These are phyloP conservation scores for Agrenia bidenticulata DNA, from an alignment of 2,888 invertebrate species.

Conservation along the genomic window DNA sequence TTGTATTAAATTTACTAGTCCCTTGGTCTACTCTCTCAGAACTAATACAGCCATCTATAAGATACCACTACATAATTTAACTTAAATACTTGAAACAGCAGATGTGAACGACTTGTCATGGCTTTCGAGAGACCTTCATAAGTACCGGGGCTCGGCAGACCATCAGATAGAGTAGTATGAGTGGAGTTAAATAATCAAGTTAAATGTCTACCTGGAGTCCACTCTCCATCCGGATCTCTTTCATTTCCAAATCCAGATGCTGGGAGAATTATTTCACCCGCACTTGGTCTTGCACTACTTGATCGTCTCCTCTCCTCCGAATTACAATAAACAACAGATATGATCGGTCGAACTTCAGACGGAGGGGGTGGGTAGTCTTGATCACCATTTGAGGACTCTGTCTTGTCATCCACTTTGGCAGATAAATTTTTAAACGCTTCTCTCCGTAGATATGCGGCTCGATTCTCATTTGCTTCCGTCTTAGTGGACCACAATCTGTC, in stretches of 20 bases:
- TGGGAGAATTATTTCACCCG: slow-evolving; percentile 49
- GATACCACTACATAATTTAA: no score
- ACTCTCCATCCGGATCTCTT: slow-evolving; percentile 47
- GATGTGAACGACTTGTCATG: not conserved
- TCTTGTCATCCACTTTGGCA: slow-evolving; percentile 48
- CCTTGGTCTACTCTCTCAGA: no score
- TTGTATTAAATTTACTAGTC: no score
- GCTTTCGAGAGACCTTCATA: not conserved
- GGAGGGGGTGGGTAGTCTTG: slow-evolving; percentile 39
- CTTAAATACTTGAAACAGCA: no score
- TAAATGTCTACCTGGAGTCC: slow-evolving; percentile 30
- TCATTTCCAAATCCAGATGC: slow-evolving; percentile 47
- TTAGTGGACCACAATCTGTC: slow-evolving; percentile 52
- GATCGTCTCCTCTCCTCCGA: slow-evolving; percentile 52
- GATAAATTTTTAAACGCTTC: slow-evolving; percentile 53
- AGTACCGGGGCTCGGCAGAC: no score
- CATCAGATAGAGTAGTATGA: not conserved
- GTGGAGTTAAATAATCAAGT: not conserved
- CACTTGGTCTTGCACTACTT: slow-evolving; percentile 41
- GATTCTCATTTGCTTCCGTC: slow-evolving; percentile 34
- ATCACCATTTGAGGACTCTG: slow-evolving; percentile 52
- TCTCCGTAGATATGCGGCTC: slow-evolving; percentile 46
- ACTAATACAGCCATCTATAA: no score
- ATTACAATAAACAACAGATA: slow-evolving; percentile 53
- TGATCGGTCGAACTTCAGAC: slow-evolving; percentile 52